Evolutionary conservation across 2,888 invertebrate species (phyloP), one percentile per base, ranked within the genome.

Genomic region (Clivina fossor): DNA sequence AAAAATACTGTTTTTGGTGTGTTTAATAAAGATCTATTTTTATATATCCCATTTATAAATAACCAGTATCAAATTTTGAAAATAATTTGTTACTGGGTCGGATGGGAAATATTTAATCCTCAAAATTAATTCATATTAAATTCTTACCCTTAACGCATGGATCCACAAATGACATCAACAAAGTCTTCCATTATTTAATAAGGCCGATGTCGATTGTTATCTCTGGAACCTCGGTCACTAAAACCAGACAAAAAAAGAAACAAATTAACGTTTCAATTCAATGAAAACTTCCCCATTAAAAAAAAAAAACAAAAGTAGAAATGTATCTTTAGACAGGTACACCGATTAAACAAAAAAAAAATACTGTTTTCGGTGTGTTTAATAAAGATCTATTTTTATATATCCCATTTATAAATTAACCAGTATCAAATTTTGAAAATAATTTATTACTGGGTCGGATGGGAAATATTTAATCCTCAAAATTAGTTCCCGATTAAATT

Each of bases 161-260:
- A 41, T 57, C 66, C 64, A 11, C 70, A 44, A 30, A 51, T 43
- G 22, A 51, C 51, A 40, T 44, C 24, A 33, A 22, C 32, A 51
- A n/a, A n/a, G n/a, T n/a, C n/a, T n/a, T 50, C 26, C 19, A 11
- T 9, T 50, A 35, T 19, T 64, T 69, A 72, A 62, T 72, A 72
- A 2, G 71, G 71, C 56, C 71, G 64, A 13, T 69, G 68, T 33
- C 71, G n/a, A n/a, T n/a, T 65, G 24, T 70, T 69, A 1, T 77
- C 71, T 28, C 75, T 73, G 9, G 74, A 72, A 68, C 56, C 76
- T 73, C 61, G 76, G 70, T 78, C 71, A 66, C 72, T 76, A 9
- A 7, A 55, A 55, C 26, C 30, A 24, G 7, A 47, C 19, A 47
- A 22, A n/a, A n/a, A n/a, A 19, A 24, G 13, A 35, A 43, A 32